Evolutionary conservation across 1,140 invertebrate species (phyloP), one percentile per base, ranked within the genome.

Genomic region (Drosophila sturtevanti): DNA sequence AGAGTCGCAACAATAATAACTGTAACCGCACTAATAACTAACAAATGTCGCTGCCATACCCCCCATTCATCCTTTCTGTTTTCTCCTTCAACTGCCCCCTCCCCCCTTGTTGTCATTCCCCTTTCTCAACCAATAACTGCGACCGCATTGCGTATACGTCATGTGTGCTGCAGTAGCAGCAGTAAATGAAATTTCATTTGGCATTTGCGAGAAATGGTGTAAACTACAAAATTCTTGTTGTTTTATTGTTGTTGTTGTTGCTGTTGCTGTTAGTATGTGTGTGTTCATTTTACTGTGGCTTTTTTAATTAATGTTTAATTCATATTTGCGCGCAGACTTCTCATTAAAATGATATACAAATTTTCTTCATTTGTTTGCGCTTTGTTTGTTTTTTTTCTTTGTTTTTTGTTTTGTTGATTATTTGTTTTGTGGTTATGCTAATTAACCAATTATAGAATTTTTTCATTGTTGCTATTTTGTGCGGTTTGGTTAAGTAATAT

Each of bases 61-160:
- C 31, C 72, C 44, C 52, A 56, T 14, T 6, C 27, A 1, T 31
- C 5, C 27, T 1, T 31, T 7, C 6, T 6, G 27, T 31, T 31
- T 31, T 6, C 27, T 31, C 27, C 27, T 31, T n/a, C n/a, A n/a
- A n/a, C n/a, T n/a, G n/a, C n/a, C n/a, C n/a, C 37, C 18, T 2
- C 10, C 27, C 24, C 61, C n/a, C 2, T 34, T 16, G 16, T 35
- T 38, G 21, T 60, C 22, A 60, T 21, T n/a, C 31, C n/a, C n/a
- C n/a, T n/a, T 41, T 51, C 31, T 21, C 34, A 61, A 68, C 63
- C 81, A 87, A 86, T 86, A 86, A 81, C 71, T 79, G 75, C 75
- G 68, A 87, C 82, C 81, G 58, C 82, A 68, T 76, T 89, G 79
- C 79, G 79, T 82, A 86, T 81, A 86, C 84, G 82, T 82, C 84